Evolutionary conservation across 2,888 invertebrate genomes (phyloP), one percentile per base, ranked within the genome.

Genomic region (Sminthurinus aureus): DNA sequence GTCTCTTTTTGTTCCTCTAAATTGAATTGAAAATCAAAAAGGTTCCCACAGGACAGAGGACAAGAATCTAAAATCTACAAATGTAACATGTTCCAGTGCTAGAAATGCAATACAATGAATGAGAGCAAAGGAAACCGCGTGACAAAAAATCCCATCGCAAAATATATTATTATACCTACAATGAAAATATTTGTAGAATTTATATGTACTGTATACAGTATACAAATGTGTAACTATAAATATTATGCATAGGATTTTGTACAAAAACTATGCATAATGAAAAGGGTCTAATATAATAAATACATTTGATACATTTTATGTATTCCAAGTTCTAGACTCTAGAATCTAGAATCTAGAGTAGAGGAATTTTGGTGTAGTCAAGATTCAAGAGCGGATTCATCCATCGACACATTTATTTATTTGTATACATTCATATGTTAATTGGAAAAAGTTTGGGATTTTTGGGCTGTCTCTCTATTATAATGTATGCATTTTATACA

Each of bases 11-110:
- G n/a, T n/a, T n/a, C n/a, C n/a, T n/a, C n/a, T n/a, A n/a, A n/a
- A n/a, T 38, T 38, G 38, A 38, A 38, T 38, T 6, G 38, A 38
- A 38, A 38, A 38, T 38, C 18, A 50, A 83, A 73, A 83, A 83
- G 77, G 83, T 83, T 83, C 83, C 83, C 83, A 83, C 83, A 83
- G 83, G 79, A 73, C 67, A 58, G 15, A n/a, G n/a, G 13, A 13
- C 18, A 18, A 9, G 18, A 15, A 58, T 58, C 58, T 9, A 38
- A 58, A 58, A 58, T 58, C 1, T 15, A 58, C 18, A 58, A 15
- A 58, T 58, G 58, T 58, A 58, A 2, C 9, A 58, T 18, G 18
- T 38, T 4, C 38, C 1, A 38, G 38, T 4, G 6, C 38, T 38
- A 6, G 18, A 11, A 58, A 58, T 58, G 26, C 73, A 38, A 38